Percentiles rank a stretch among this genome's conserved stretches.
Conservation (phyloP, 2,888 invertebrate genomes). For the Parelbella ahira region DNA sequence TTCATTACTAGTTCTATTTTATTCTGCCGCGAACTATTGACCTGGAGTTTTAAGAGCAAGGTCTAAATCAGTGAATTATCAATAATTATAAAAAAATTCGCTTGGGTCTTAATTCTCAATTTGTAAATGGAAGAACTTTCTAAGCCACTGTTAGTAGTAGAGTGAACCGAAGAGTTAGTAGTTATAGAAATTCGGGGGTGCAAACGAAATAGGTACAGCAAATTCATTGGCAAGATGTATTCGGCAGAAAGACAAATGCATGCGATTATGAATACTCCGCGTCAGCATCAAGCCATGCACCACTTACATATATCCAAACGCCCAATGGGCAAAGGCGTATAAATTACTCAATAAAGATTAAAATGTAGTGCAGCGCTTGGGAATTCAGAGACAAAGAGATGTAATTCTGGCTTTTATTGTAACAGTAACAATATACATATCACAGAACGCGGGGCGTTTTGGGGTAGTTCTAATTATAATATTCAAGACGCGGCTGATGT, state of each 20-base stretch:
- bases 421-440: slow-evolving; percentile 79
- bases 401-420: slow-evolving; percentile 71
- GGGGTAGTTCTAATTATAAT: slow-evolving; percentile 58
- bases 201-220: slow-evolving; percentile 38
- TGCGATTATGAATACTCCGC: slow-evolving; percentile 62
- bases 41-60: neutral
- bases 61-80: slow-evolving; percentile 4
- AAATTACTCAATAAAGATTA: slow-evolving; percentile 30
- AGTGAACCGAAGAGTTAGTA: slow-evolving; percentile 12
- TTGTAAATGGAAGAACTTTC: too few species aligned
- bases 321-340: slow-evolving; percentile 50
- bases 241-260: slow-evolving; percentile 58
- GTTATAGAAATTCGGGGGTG: slow-evolving; percentile 39
- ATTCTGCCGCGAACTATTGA: slow-evolving; percentile 3
- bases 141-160: slow-evolving; percentile 24
- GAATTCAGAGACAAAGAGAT: slow-evolving; percentile 56
- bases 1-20: slow-evolving; percentile 38
- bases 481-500: slow-evolving; percentile 58
- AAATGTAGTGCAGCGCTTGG: slow-evolving; percentile 42
- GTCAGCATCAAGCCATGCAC: slow-evolving; percentile 68
- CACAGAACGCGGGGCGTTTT: slow-evolving; percentile 81
- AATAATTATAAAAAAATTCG: neutral
- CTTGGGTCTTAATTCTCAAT: too few species aligned
- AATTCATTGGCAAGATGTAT: slow-evolving; percentile 35
- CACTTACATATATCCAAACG: slow-evolving; percentile 63